phyloP scores from a whole-genome alignment of 2,888 invertebrate species.

The Plagodis pulveraria region DNA sequence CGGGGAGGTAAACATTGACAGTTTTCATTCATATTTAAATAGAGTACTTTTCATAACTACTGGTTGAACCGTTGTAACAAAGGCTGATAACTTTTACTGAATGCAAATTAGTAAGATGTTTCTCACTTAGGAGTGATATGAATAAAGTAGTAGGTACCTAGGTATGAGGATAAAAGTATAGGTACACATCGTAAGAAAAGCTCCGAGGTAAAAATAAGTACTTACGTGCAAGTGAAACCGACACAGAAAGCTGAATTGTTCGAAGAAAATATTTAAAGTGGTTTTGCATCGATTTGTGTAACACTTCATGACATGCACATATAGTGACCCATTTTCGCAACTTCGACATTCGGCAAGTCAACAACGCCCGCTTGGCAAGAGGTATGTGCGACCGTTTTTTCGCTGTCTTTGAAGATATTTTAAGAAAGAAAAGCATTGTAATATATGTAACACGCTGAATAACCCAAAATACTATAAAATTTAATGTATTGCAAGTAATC shows the following conservation, averaged over 20 bases:
- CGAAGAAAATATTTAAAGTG: constrained; percentile 35
- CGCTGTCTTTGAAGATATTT: constrained; percentile 63
- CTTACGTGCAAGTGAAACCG: constrained; percentile 29
- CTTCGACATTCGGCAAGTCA: constrained; percentile 67
- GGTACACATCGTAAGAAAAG: constrained; percentile 24
- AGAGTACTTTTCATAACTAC: background rate
- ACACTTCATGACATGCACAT: constrained; percentile 62
- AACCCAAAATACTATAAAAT: constrained; percentile 2
- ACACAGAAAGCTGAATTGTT: constrained; percentile 25
- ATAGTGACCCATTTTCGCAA: constrained; percentile 78
- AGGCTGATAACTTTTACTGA: constrained; percentile 1
- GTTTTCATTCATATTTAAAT: constrained; percentile 59
- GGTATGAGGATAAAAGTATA: background rate
- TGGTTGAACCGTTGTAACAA: constrained; percentile 10
- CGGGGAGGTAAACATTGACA: constrained; percentile 66
- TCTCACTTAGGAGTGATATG: constrained; percentile 4
- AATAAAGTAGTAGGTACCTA: constrained; percentile 1
- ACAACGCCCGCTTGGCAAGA: constrained; percentile 62
- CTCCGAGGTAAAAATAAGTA: constrained; percentile 32
- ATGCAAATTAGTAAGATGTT: no score
- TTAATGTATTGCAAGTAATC: background rate
- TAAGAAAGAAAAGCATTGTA: constrained; percentile 41
- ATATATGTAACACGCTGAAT: background rate
- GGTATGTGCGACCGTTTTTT: constrained; percentile 62
- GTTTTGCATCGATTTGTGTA: constrained; percentile 67